Evolutionary conservation across 2,797 vertebrate genomes (phyloP), one percentile per base, ranked within the genome.

Genomic region (Fratercula arctica): DNA sequence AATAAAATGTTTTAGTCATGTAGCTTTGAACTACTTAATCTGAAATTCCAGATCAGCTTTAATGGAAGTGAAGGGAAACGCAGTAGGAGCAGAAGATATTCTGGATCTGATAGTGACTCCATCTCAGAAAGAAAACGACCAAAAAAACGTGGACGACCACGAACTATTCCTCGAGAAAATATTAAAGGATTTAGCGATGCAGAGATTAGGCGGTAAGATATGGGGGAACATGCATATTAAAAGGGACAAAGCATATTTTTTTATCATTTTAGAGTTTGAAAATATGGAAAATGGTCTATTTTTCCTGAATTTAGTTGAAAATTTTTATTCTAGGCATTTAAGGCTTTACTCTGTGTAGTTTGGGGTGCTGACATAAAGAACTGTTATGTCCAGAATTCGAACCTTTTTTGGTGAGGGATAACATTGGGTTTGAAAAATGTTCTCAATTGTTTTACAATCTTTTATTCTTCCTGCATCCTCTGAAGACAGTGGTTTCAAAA

Each of bases 121-220:
- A 95, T 98, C 64, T 99, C 99, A 5, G 99, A 99, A 97, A 98
- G 99, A 69, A 99, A 99, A 97, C 98, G 99, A 59, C 99, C 99
- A 66, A 99, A 99, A 98, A 99, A 99, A 96, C 98, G 99, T 73
- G 99, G 99, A 51, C 98, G 99, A 90, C 99, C 99, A 85, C 98
- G 99, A 64, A 99, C 99, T 87, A 99, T 99, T 96, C 99, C 99
- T 63, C 98, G 99, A 77, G 99, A 99, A 96, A 99, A 99, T 85
- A 99, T 99, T 97, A 99, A 99, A 97, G 99, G 99, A 93, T 99
- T 99, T 98, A 99, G 98, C 63, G 99, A 99, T 85, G 99, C 99
- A 48, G 99, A 99, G 96, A 99, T 99, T 95, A 98, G 99, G 85
- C 99, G 99, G 99, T 99, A 97, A 96, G 97, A 94, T 90, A 18